Percentiles rank a stretch among this genome's conserved stretches.
Evolutionary conservation across 2,113 vertebrate species (phyloP).

Genomic region (Opisthocomus hoazin): DNA sequence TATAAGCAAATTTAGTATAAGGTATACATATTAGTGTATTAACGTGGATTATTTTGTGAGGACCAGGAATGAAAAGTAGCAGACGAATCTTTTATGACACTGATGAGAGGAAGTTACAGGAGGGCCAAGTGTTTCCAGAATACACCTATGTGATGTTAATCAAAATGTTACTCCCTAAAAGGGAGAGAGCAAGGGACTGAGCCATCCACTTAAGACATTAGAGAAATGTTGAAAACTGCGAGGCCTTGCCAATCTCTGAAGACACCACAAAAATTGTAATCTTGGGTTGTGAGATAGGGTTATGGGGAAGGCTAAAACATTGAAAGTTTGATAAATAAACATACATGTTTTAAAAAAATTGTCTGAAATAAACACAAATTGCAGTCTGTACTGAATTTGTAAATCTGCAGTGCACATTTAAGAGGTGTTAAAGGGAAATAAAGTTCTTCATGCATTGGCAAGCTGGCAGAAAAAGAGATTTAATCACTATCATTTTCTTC

Average conservation of each 20-base stretch:
- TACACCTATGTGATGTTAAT: neutral
- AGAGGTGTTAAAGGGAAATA: neutral
- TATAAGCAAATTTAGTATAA: neutral
- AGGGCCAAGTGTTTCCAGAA: neutral
- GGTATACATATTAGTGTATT: neutral
- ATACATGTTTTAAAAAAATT: neutral
- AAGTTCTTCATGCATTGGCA: neutral
- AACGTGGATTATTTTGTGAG: neutral
- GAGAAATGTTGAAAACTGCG: neutral
- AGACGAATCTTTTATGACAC: neutral
- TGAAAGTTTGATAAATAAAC: neutral
- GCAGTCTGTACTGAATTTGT: neutral
- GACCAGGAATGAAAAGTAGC: neutral
- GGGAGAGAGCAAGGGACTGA: neutral
- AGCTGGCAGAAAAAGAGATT: neutral
- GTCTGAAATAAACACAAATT: neutral
- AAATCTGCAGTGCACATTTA: neutral
- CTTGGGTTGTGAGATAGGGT: neutral
- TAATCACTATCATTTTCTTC: conserved; percentile 27
- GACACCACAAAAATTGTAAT: neutral
- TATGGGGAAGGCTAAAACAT: neutral
- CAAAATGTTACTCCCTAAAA: neutral
- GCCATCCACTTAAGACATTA: neutral
- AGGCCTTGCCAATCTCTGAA: neutral
- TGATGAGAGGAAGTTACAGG: neutral